Evolutionary conservation across 1,140 invertebrate species (phyloP).

Genomic region (Drosophila prosaltans): DNA sequence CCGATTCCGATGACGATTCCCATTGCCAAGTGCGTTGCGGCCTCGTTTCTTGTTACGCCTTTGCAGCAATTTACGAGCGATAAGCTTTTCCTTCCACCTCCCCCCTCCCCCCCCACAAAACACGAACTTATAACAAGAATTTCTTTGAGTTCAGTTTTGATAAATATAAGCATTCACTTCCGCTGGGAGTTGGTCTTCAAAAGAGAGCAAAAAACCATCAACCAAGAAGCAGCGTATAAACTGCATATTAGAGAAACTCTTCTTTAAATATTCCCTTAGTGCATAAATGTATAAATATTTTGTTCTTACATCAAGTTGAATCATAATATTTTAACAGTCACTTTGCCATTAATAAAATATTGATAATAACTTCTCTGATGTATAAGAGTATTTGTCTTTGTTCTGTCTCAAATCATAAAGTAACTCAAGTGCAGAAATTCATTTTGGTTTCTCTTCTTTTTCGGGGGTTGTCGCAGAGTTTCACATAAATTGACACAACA

Average conservation of each 20-base stretch:
- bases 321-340: conserved; percentile 78
- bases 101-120: no score
- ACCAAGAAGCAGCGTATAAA: conserved; percentile 13
- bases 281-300: conserved; percentile 38
- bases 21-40: conserved; percentile 58
- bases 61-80: conserved; percentile 65
- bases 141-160: conserved; percentile 26
- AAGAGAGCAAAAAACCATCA: conserved; percentile 56
- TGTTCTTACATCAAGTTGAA: conserved; percentile 21
- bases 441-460: background rate
- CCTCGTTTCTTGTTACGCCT: conserved; percentile 64
- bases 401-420: conserved; percentile 11
- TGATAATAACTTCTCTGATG: conserved; percentile 51
- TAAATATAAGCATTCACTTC: conserved; percentile 32
- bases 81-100: conserved; percentile 43
- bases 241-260: conserved; percentile 54
- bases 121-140: background rate
- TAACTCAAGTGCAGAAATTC: background rate
- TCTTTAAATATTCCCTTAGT: conserved; percentile 63
- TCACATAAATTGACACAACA: conserved; percentile 71
- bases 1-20: conserved; percentile 49
- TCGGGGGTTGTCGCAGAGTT: conserved; percentile 49
- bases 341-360: conserved; percentile 65
- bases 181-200: conserved; percentile 53
- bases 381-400: conserved; percentile 38